Percentiles rank a stretch among this genome's conserved stretches.
These are phyloP conservation scores for Thecophora atra DNA, from an alignment of 2,888 invertebrate species.

Conservation along the genomic window DNA sequence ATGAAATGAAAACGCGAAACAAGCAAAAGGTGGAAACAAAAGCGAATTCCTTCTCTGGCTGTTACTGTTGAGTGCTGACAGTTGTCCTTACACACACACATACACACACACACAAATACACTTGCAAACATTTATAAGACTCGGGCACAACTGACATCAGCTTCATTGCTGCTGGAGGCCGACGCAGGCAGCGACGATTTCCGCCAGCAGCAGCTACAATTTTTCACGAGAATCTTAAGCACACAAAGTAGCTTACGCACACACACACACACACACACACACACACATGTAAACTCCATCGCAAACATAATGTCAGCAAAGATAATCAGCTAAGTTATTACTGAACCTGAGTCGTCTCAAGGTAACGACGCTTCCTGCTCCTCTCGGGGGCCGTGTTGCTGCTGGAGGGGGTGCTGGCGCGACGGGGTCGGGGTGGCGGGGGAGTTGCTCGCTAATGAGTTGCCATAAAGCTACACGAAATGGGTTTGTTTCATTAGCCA, in stretches of 20 bases:
- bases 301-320: slow-evolving; percentile 7
- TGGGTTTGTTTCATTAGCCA: slow-evolving; percentile 29
- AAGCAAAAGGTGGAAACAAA: slow-evolving; percentile 33
- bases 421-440: not conserved
- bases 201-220: slow-evolving; percentile 10
- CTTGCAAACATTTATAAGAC: too few relatives aligned
- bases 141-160: too few relatives aligned
- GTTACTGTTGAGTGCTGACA: slow-evolving; percentile 23
- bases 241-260: too few relatives aligned
- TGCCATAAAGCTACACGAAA: slow-evolving; percentile 24
- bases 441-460: not conserved
- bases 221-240: slow-evolving; percentile 22
- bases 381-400: not conserved
- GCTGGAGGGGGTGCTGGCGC: too few relatives aligned
- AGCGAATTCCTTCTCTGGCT: slow-evolving; percentile 10
- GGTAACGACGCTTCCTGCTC: not conserved
- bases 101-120: slow-evolving; percentile 2
- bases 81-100: not conserved
- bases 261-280: slow-evolving; percentile 2
- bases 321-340: slow-evolving; percentile 27
- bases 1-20: slow-evolving; percentile 22
- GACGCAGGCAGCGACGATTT: slow-evolving; percentile 16
- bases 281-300: not conserved
- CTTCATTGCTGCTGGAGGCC: not conserved
- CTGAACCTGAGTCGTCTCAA: slow-evolving; percentile 1